A percentile compares a stretch with the other conserved stretches of the same genome.
Conservation (phyloP, 2,113 vertebrate species). For the Hiodon tergisus region DNA sequence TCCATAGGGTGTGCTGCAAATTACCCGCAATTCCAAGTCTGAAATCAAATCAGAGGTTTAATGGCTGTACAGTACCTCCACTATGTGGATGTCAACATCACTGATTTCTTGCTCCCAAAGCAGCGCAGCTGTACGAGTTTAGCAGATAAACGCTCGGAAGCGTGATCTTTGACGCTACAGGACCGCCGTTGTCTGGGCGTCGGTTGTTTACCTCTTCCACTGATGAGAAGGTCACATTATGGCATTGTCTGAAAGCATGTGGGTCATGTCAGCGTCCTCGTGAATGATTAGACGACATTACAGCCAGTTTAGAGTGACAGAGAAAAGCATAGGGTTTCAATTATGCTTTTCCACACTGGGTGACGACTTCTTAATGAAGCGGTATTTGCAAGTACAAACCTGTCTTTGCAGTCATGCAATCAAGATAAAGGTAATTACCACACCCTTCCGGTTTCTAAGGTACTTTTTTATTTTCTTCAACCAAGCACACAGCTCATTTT, state of each 20-base stretch:
- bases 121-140: constrained; percentile 36
- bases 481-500: no score
- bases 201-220: constrained; percentile 10
- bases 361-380: no score
- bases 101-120: background rate
- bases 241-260: background rate
- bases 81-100: background rate
- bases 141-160: constrained; percentile 36
- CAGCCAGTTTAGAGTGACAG: no score
- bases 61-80: constrained; percentile 18
- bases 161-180: constrained; percentile 18
- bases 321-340: no score
- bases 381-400: no score
- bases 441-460: no score
- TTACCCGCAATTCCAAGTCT: constrained; percentile 25
- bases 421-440: no score
- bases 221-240: background rate
- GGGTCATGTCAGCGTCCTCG: no score
- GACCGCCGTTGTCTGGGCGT: background rate
- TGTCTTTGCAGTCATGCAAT: no score
- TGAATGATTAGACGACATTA: no score
- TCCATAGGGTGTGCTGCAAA: constrained; percentile 29
- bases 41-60: constrained; percentile 36
- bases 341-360: no score
- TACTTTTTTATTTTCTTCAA: no score